Base-by-base conservation (phyloP, 2,797 vertebrate species). In the Gymnocypris eckloni region DNA sequence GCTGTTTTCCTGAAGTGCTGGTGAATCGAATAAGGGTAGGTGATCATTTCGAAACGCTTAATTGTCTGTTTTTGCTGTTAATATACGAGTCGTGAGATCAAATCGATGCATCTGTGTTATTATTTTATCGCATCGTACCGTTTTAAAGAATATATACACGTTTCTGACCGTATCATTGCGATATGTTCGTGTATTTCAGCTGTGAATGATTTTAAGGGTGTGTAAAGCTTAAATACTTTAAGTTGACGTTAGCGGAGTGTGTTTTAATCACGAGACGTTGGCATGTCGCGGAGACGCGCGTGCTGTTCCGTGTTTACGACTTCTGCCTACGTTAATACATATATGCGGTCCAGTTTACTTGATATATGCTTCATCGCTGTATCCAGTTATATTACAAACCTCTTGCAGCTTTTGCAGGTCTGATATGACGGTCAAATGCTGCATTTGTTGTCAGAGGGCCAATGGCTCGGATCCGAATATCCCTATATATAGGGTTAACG, bases 1-100 rank as follows among this genome's bases (percentile, higher is more conserved):
- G 83, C 67, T 25, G 90, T 41, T 87, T 86, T 52, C 79, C 75
- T 39, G 67, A 67, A 59, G 82, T 28, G 75, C 56, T 78, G 45
- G 45, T 59, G 88, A 52, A 43, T 75, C 56, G 52, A 82, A 54
- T 86, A 90, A 94, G 93, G 94, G 95, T 96, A 90, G 94, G 95
- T 95, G 91, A 79, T 86, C 88, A 15, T 87, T 37, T 70, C 48
- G 12, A 59, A 56, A 66, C 67, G 69, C 48, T 59, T 59, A 9
- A 20, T 72, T 52, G 45, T 33, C 15, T 18, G n/a, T 18, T 18
- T 77, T 59, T 20, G 33, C 25, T 28, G 37, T 72, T 84, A 28
- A 81, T 48, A 13, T 64, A 81, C 8, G 45, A 59, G 39, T 66
- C 70, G 59, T 22, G 71, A 83, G 28, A 52, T 20, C 59, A 18